phyloP scores from a whole-genome alignment of 2,113 vertebrate species.

The Poecilia latipinna region DNA sequence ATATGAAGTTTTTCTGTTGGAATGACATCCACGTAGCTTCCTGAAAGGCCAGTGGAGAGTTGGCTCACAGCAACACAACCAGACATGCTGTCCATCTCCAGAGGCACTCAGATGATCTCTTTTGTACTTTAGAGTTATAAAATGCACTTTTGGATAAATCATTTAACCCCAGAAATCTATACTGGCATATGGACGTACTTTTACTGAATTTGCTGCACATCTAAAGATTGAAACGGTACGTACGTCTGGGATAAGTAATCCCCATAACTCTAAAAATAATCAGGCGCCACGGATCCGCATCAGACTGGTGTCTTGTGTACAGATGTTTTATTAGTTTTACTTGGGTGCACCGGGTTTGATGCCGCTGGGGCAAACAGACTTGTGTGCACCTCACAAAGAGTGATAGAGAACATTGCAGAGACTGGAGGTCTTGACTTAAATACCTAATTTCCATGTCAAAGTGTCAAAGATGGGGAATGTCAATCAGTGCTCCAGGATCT shows the following conservation, averaged over 20 bases:
- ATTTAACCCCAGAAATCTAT: slow-evolving; percentile 13
- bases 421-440: slow-evolving; percentile 66
- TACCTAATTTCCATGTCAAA: slow-evolving; percentile 72
- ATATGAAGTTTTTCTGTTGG: slow-evolving; percentile 73
- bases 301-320: slow-evolving; percentile 19
- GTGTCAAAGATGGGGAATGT: slow-evolving; percentile 63
- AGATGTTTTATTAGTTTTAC: slow-evolving; percentile 58
- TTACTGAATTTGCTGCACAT: slow-evolving; percentile 16
- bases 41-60: slow-evolving; percentile 70
- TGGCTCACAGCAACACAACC: slow-evolving; percentile 57
- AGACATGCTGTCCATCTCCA: slow-evolving; percentile 71
- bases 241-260: slow-evolving; percentile 3
- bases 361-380: slow-evolving; percentile 57
- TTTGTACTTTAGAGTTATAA: slow-evolving; percentile 15
- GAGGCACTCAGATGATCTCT: slow-evolving; percentile 43
- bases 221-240: slow-evolving; percentile 11
- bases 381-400: slow-evolving; percentile 50
- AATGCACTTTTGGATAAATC: slow-evolving; percentile 13
- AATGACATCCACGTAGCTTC: slow-evolving; percentile 75
- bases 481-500: slow-evolving; percentile 65
- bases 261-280: slow-evolving; percentile 25
- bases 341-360: slow-evolving; percentile 33
- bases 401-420: slow-evolving; percentile 59
- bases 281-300: slow-evolving; percentile 14
- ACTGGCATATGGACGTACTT: slow-evolving; percentile 3